Base-by-base conservation (phyloP, 2,888 invertebrate genomes). In the Actias luna region DNA sequence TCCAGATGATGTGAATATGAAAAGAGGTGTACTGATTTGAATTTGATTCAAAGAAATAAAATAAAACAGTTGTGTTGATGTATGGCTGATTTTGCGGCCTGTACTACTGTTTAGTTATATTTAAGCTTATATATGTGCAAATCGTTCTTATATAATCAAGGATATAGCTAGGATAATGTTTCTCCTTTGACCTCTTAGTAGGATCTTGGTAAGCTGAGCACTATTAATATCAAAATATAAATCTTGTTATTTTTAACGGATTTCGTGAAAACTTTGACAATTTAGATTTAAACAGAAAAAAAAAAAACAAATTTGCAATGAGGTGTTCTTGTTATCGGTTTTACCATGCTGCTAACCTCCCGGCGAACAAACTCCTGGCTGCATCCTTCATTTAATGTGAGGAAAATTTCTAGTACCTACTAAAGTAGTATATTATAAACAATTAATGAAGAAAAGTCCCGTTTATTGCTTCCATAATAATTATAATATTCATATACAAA, bases 391-490 rank as follows among this genome's bases (percentile, higher is more conserved):
- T 65, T 18, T 71, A 73, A 67, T 8, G 14, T 74, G 76, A 76
- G 72, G 61, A 59, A 66, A 61, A 72, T 70, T 73, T 69, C 72
- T 76, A 70, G 70, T 68, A 57, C 60, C 12, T 46, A 22, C 7
- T 16, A 66, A 65, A 69, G 68, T n/a, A n/a, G 67, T 65, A 52
- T 61, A 61, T 63, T 64, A 58, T n/a, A 61, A 57, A 59, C 72
- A 65, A 33, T 27, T 64, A 61, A 60, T 25, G 22, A 58, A 74
- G 73, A 76, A 69, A 77, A 80, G 88, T 87, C 88, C 89, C 88
- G 85, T 88, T 79, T 74, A 78, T 85, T 86, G 91, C 91, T 92
- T 92, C 91, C 91, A 90, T 82, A 69, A 76, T 80, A 79, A 71
- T 69, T 67, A 84, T 81, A 85, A 80, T 89, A 89, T 87, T 84